Base-by-base conservation (phyloP, 1,140 invertebrate species). In the Musca domestica region DNA sequence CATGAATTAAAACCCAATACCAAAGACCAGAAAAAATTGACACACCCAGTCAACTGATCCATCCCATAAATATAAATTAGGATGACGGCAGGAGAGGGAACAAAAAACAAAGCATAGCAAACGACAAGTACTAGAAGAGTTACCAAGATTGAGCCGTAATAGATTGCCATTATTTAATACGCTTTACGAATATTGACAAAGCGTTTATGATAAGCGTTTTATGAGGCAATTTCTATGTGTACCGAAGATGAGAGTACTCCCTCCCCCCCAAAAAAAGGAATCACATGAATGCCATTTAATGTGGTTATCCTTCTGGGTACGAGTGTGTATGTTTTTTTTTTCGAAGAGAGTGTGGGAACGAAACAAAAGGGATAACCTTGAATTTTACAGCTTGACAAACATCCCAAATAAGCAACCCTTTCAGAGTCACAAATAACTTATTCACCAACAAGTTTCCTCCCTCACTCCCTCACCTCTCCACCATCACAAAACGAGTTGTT, bases 131-230 rank as follows among this genome's bases (percentile, higher is more conserved):
- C 54, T n/a, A 30, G 15, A 27, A 58, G 27, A 61, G 34, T 61
- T 61, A 61, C n/a, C 56, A 34, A 61, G 56, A 61, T 61, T 61
- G 56, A 61, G n/a, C 27, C n/a, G 56, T 19, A 61, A 61, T 61
- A 34, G 27, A 61, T 34, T 61, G 27, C 5, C 56, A n/a, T 61
- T 30, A 58, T 19, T 14, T 58, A 34, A 34, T 23, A 30, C 15
- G 30, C 15, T 56, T 27, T 27, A 15, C 2, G 22, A 56, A 61
- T 20, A 34, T 61, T 61, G 56, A 61, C 56, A 61, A 61, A 61
- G 56, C 56, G 27, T 61, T 61, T 61, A 61, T 61, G 30, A 61
- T 58, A 61, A 61, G 56, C 56, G 27, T 61, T 61, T 61, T 61
- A 61, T 61, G 27, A 61, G 56, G 27, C 56, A 61, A 19, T 61